Conservation (phyloP, 2,888 invertebrate genomes). For the Congeria kusceri region DNA sequence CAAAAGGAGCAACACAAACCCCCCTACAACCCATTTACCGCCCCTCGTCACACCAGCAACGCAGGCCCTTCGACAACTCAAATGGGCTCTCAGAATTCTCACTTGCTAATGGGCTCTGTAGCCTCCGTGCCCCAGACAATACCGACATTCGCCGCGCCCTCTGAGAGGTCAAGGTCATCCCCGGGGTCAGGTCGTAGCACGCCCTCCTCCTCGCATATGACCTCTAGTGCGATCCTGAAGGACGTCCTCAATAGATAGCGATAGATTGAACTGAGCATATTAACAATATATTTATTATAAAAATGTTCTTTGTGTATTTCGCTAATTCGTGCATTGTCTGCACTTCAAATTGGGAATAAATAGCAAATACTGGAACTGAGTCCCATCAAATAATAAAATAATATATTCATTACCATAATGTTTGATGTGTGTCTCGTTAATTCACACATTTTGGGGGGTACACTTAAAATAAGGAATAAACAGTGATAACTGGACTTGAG, state of each 20-base stretch:
- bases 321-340: too few relatives aligned
- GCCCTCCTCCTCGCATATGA: slow-evolving; percentile 58
- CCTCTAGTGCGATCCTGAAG: slow-evolving; percentile 79
- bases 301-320: too few relatives aligned
- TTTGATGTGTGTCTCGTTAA: too few relatives aligned
- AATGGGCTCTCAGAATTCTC: slow-evolving; percentile 53
- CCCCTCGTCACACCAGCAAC: slow-evolving; percentile 72
- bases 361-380: too few relatives aligned
- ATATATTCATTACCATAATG: too few relatives aligned
- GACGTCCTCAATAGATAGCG: slow-evolving; percentile 78
- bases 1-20: slow-evolving; percentile 70
- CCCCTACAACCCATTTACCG: slow-evolving; percentile 83
- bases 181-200: slow-evolving; percentile 71
- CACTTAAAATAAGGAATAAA: too few relatives aligned
- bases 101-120: slow-evolving; percentile 73
- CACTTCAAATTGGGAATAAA: too few relatives aligned
- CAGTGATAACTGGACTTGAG: too few relatives aligned
- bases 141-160: slow-evolving; percentile 70
- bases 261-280: not conserved
- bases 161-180: slow-evolving; percentile 57
- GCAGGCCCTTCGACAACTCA: slow-evolving; percentile 22
- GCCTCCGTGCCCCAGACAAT: slow-evolving; percentile 68
- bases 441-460: too few relatives aligned
- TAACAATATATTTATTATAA: too few relatives aligned
- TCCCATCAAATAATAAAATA: too few relatives aligned